These are phyloP conservation scores for Andrena trimmerana DNA, from an alignment of 2,888 invertebrate species.

Conservation along the genomic window DNA sequence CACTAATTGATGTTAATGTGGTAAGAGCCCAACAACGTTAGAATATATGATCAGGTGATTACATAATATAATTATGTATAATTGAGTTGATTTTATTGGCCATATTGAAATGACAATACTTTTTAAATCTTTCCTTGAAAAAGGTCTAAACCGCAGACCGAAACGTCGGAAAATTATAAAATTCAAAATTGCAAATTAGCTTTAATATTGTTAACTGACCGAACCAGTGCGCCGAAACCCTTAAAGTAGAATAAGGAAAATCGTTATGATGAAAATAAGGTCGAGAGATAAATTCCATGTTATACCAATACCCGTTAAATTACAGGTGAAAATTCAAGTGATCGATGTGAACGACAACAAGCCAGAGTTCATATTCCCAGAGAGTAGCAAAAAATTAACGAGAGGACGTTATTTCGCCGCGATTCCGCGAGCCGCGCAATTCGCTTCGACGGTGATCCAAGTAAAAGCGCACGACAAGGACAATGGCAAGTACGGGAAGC, in stretches of 20 bases:
- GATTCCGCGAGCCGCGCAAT: slow-evolving; percentile 90
- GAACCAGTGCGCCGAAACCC: too few species aligned
- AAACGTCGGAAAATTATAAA: too few species aligned
- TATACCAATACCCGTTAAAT: not conserved
- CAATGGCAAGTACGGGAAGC: slow-evolving; percentile 92
- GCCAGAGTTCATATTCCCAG: slow-evolving; percentile 92
- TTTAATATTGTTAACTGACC: too few species aligned
- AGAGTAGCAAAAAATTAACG: slow-evolving; percentile 86
- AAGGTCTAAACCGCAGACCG: too few species aligned
- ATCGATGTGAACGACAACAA: slow-evolving; percentile 96
- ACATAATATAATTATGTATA: too few species aligned
- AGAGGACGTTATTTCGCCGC: slow-evolving; percentile 93
- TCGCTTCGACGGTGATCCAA: slow-evolving; percentile 92
- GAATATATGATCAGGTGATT: too few species aligned
- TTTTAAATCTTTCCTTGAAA: too few species aligned
- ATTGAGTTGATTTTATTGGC: too few species aligned
- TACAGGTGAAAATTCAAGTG: slow-evolving; percentile 91
- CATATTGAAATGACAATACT: too few species aligned
- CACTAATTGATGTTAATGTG: too few species aligned
- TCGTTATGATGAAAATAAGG: not conserved
- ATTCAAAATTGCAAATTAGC: too few species aligned
- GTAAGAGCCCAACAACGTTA: too few species aligned
- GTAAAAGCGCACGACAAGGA: slow-evolving; percentile 95
- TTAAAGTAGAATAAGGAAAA: not conserved
- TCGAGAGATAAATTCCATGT: not conserved